Base-by-base conservation (phyloP, 2,797 vertebrate genomes). In the Microcaecilia unicolor region DNA sequence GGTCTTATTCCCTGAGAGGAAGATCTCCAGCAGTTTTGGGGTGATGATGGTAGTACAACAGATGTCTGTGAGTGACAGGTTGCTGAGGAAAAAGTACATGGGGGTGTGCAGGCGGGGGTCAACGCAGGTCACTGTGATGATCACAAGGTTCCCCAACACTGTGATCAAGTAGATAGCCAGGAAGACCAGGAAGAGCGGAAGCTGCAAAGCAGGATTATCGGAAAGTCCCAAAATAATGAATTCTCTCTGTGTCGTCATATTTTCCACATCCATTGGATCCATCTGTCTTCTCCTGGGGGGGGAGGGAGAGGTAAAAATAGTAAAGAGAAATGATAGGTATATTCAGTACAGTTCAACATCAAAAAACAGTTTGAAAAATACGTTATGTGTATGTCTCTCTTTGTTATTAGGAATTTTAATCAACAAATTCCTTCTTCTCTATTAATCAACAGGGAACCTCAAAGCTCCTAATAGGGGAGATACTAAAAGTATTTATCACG, bases 151-250 rank as follows among this genome's bases (percentile, higher is more conserved):
- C 18, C 40, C 31, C 17, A 15, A 27, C n/a, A 34, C 40, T 11
- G 40, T 42, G 12, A 16, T 24, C 18, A 28, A 18, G 27, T 42
- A 42, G 21, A 41, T 31, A 8, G 18, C 5, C 11, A 25, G 12
- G 12, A 41, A 10, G 8, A 18, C 27, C 12, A 33, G 7, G 5
- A 4, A 21, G 6, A 33, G 7, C 13, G 14, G 10, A 8, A 33
- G 9, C 12, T 32, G 14, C 4, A 21, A 26, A 6, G 22, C 24
- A 10, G 18, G 24, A 10, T 33, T 30, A 33, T 22, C 6, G 2
- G 38, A 33, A 10, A 41, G 15, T 18, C 38, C 38, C n/a, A 41
- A 11, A 18, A 41, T 25, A 12, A 41, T 27, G 17, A 41, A 41
- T 11, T 10, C 12, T 11, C 8, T 10, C 16, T 9, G 10, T 3